Evolutionary conservation across 2,888 invertebrate genomes (phyloP).

Genomic region (Trissoscelio sp.): DNA sequence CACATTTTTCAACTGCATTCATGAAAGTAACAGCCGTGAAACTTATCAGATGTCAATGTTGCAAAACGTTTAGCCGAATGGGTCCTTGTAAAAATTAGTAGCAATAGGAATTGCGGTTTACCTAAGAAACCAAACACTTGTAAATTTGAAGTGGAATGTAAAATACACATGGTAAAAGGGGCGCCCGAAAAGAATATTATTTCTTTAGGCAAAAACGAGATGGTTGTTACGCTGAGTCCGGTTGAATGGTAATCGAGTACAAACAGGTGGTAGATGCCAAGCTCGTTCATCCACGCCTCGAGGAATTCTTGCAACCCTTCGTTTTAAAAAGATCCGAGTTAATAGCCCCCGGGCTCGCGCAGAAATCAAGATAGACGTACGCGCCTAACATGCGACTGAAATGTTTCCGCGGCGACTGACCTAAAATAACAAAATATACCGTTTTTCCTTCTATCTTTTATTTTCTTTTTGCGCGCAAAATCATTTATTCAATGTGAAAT

Average conservation of each 20-base stretch:
- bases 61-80: conserved; percentile 45
- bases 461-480: background rate
- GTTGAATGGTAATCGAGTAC: conserved; percentile 68
- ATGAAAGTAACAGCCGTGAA: conserved; percentile 42
- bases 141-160: conserved; percentile 43
- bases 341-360: conserved; percentile 52
- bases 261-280: conserved; percentile 68
- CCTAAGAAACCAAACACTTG: conserved; percentile 47
- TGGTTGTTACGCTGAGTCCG: conserved; percentile 52
- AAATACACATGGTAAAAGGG: conserved; percentile 27
- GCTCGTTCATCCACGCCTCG: conserved; percentile 63
- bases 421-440: conserved; percentile 48
- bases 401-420: conserved; percentile 17
- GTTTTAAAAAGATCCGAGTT: conserved; percentile 60
- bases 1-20: conserved; percentile 8
- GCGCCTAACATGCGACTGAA: conserved; percentile 45
- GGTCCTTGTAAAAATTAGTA: conserved; percentile 45
- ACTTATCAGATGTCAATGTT: conserved; percentile 44
- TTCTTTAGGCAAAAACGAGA: conserved; percentile 57
- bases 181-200: conserved; percentile 55
- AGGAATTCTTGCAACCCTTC: conserved; percentile 61
- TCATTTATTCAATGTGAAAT: background rate
- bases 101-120: conserved; percentile 44
- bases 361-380: conserved; percentile 59
- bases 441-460: conserved; percentile 6